Evolutionary conservation across 2,888 invertebrate species (phyloP).

Genomic region (Ashinkailepas kermadecensis): DNA sequence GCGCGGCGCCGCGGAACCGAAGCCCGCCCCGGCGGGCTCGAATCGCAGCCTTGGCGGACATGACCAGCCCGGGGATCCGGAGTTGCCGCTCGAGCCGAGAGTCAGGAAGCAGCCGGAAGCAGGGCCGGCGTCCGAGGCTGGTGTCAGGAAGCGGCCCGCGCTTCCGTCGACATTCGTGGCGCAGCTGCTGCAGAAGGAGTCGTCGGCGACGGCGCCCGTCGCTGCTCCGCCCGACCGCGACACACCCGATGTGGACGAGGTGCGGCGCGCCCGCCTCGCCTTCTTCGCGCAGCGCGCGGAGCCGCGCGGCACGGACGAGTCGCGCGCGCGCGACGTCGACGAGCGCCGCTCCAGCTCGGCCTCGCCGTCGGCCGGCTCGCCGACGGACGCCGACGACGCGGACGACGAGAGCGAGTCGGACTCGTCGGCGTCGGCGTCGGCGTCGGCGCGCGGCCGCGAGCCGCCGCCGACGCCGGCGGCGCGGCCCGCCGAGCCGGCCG

Average conservation of each 20-base stretch:
- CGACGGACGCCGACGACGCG: neutral
- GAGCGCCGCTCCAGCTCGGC: neutral
- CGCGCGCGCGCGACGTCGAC: neutral
- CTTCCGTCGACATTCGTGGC: slow-evolving; percentile 9
- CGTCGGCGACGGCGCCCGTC: neutral
- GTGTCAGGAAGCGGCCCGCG: neutral
- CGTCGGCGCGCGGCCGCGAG: neutral
- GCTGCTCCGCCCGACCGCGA: slow-evolving; percentile 32
- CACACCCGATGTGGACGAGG: slow-evolving; percentile 38
- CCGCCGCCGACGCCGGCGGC: neutral
- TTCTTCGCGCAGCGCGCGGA: slow-evolving; percentile 37
- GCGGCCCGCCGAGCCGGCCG: neutral
- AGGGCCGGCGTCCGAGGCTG: neutral
- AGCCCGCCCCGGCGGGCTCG: too few relatives aligned
- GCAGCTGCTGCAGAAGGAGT: slow-evolving; percentile 12
- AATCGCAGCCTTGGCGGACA: too few relatives aligned
- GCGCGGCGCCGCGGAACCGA: neutral
- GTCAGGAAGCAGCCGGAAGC: too few relatives aligned
- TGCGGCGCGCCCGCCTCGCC: slow-evolving; percentile 42
- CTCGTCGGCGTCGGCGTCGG: neutral
- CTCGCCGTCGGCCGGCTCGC: neutral
- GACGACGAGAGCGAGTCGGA: neutral
- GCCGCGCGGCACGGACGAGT: neutral
- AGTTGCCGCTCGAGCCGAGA: too few relatives aligned
- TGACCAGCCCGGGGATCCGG: too few relatives aligned